Evolutionary conservation across 1,140 invertebrate genomes (phyloP).

Genomic region (Augochlora pura): DNA sequence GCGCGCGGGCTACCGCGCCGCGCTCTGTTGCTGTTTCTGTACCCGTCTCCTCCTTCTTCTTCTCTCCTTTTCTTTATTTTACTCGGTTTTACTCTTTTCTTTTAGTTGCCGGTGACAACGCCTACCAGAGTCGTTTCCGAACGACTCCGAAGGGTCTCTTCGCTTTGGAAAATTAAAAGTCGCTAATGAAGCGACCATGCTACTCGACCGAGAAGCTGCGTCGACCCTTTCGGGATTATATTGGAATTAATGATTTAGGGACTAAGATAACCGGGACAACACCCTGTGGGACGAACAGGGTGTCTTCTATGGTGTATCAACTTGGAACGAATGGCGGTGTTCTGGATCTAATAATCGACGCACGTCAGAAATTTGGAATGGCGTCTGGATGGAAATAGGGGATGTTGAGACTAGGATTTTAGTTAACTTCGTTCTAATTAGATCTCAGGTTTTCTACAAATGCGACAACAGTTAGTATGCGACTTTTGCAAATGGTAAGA

Average conservation of each 20-base stretch:
- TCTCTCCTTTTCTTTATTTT: background rate
- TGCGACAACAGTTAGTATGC: too few relatives aligned
- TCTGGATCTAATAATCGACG: too few relatives aligned
- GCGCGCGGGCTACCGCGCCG: conserved; percentile 61
- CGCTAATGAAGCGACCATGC: conserved; percentile 53
- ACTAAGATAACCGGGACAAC: background rate
- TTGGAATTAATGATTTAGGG: background rate
- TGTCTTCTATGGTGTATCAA: too few relatives aligned
- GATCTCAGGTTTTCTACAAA: too few relatives aligned
- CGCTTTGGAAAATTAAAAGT: conserved; percentile 66
- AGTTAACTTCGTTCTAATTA: too few relatives aligned
- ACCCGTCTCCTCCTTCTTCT: conserved; percentile 18
- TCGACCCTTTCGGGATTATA: conserved; percentile 38
- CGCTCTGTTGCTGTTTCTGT: conserved; percentile 52
- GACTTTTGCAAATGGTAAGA: too few relatives aligned
- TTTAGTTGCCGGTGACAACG: conserved; percentile 40
- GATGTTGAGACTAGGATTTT: too few relatives aligned
- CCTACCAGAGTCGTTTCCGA: conserved; percentile 49
- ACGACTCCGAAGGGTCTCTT: conserved; percentile 36
- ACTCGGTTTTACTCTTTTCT: background rate
- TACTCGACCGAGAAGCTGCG: conserved; percentile 23
- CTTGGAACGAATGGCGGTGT: too few relatives aligned
- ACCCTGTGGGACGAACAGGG: too few relatives aligned
- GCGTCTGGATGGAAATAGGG: too few relatives aligned
- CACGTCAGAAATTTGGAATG: too few relatives aligned